Conservation (phyloP, 2,113 vertebrate species). For the Onychorhynchus coronatus region DNA sequence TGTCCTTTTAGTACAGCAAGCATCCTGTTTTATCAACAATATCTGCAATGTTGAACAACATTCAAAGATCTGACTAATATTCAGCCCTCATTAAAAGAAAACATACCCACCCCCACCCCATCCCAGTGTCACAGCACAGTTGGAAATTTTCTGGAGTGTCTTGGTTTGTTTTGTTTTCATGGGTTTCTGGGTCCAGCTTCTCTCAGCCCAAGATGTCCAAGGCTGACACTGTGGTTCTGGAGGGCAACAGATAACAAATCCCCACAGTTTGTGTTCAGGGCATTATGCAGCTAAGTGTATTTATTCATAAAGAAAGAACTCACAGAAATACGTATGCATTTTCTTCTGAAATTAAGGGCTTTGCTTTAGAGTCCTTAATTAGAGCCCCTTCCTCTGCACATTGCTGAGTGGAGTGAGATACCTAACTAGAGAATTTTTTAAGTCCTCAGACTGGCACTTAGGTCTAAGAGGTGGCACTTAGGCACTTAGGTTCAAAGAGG, state of each 20-base stretch:
- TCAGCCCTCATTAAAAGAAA: conserved; percentile 17
- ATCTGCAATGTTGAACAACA: conserved; percentile 45
- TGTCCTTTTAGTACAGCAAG: conserved; percentile 23
- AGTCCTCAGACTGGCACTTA: background rate
- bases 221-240: background rate
- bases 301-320: background rate
- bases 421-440: background rate
- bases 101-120: background rate
- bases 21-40: conserved; percentile 54
- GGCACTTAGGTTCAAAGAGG: background rate
- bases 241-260: background rate
- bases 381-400: background rate
- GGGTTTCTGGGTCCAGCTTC: background rate
- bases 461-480: too few species aligned
- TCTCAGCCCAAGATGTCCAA: background rate
- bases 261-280: background rate
- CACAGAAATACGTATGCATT: background rate
- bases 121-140: background rate
- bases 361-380: background rate
- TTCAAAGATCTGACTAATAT: conserved; percentile 44
- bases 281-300: background rate
- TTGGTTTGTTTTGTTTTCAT: background rate
- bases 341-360: background rate
- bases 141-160: background rate
- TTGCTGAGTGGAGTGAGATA: background rate